Evolutionary conservation across 1,140 invertebrate species (phyloP), one percentile per base, ranked within the genome.

Genomic region (Camponotus floridanus): DNA sequence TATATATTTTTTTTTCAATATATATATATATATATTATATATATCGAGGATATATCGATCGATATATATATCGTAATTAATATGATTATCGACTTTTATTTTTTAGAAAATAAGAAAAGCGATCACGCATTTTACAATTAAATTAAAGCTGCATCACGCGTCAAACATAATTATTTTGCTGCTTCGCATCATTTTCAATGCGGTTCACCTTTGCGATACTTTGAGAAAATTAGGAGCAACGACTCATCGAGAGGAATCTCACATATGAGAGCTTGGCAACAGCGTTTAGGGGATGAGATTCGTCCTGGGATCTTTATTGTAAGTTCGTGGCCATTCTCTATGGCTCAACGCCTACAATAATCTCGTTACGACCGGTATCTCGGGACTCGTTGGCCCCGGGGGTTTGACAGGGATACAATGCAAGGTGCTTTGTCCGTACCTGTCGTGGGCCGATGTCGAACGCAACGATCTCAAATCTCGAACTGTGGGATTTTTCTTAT

Each of bases 341-440:
- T 91, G 90, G 91, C 86, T 94, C 91, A 92, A 93, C 93, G 93
- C 94, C 91, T 92, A 93, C 92, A 92, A 93, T 94, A 93, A 94
- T 94, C 93, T 94, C 93, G 93, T 94, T 94, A 94, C 91, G 92
- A 91, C 92, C 88, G 74, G 91, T 90, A 92, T 92, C 87, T 88
- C 13, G 62, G 67, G 68, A 67, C 51, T 76, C 76, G 42, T 31
- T 70, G 67, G 86, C 87, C 86, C 70, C 74, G 65, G 85, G 85
- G 87, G 78, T 92, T 93, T 92, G 92, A 93, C 92, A 92, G 90
- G 62, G 45, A 80, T 80, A 94, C 92, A 94, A 94, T 93, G 92
- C 92, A 94, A 94, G 92, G 93, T 94, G 93, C 91, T 93, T 93
- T 92, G 91, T 94, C 88, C 85, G 62, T 70, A 85, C 62, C 59